Percentiles rank a stretch among this genome's conserved stretches.
Conservation (phyloP, 2,888 invertebrate genomes). For the Prostheceraeus crozeri region DNA sequence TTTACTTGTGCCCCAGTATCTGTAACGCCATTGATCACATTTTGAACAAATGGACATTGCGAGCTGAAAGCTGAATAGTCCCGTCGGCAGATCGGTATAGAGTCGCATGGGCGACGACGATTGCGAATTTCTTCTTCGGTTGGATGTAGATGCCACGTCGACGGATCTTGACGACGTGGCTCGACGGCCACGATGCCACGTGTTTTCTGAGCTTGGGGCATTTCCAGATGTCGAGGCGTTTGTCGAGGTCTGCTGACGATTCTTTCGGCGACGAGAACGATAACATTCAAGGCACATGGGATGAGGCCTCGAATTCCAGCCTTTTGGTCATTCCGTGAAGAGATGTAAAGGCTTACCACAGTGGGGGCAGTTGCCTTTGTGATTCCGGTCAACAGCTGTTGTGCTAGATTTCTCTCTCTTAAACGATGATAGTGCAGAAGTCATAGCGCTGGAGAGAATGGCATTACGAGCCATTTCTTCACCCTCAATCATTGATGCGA, state of each 20-base stretch:
- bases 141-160: too few species aligned
- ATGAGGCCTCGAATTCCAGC: constrained; percentile 10
- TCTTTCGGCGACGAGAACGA: not conserved
- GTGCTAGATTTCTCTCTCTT: too few species aligned
- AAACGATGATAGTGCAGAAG: not conserved
- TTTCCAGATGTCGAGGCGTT: too few species aligned
- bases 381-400: not conserved
- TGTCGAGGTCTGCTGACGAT: too few species aligned
- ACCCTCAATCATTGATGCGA: constrained; percentile 14
- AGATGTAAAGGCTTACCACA: constrained; percentile 3
- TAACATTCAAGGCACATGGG: constrained; percentile 8
- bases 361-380: not conserved
- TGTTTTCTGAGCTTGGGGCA: too few species aligned
- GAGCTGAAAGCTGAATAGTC: too few species aligned
- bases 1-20: constrained; percentile 19
- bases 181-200: too few species aligned
- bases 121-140: too few species aligned
- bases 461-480: constrained; percentile 29
- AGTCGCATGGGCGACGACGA: too few species aligned
- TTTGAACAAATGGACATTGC: too few species aligned
- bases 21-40: constrained; percentile 3
- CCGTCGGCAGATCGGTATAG: too few species aligned
- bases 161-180: too few species aligned
- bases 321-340: not conserved
- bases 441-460: not conserved